Percentiles rank a stretch among this genome's conserved stretches.
These are phyloP conservation scores for Hystrix cristata DNA, from an alignment of 2,113 vertebrate genomes.

Conservation along the genomic window DNA sequence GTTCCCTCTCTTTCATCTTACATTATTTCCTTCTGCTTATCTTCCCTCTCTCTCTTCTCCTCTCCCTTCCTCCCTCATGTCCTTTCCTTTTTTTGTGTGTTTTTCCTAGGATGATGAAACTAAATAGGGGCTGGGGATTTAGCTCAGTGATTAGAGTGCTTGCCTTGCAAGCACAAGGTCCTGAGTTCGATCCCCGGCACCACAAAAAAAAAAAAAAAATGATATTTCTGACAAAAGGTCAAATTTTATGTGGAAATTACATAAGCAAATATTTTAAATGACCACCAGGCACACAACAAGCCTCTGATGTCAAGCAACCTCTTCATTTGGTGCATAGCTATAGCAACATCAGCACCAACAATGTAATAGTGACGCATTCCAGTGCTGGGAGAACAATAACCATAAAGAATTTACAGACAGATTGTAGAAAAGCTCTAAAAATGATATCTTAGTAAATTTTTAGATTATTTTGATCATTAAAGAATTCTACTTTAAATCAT, in stretches of 20 bases:
- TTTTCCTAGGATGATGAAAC: neutral
- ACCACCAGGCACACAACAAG: neutral
- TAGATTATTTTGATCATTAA: neutral
- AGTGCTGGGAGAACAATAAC: neutral
- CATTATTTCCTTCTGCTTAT: fast-evolving
- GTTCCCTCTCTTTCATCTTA: neutral
- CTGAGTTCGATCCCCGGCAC: no score
- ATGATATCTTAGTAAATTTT: neutral
- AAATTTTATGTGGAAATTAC: neutral
- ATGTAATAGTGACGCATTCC: neutral
- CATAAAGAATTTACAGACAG: neutral
- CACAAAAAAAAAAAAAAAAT: neutral
- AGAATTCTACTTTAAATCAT: neutral
- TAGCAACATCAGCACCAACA: neutral
- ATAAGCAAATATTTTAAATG: neutral
- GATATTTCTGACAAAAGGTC: neutral
- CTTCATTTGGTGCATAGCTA: neutral
- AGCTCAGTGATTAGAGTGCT: no score
- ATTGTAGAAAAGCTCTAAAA: neutral
- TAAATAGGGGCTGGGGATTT: neutral
- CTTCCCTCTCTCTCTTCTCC: fast-evolving
- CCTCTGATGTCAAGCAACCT: neutral
- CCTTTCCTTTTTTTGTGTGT: neutral
- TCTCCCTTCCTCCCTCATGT: neutral
- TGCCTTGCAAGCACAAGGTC: no score